Percentiles rank a stretch among this genome's conserved stretches.
Evolutionary conservation across 2,797 vertebrate species (phyloP).

Genomic region (Merluccius polli): DNA sequence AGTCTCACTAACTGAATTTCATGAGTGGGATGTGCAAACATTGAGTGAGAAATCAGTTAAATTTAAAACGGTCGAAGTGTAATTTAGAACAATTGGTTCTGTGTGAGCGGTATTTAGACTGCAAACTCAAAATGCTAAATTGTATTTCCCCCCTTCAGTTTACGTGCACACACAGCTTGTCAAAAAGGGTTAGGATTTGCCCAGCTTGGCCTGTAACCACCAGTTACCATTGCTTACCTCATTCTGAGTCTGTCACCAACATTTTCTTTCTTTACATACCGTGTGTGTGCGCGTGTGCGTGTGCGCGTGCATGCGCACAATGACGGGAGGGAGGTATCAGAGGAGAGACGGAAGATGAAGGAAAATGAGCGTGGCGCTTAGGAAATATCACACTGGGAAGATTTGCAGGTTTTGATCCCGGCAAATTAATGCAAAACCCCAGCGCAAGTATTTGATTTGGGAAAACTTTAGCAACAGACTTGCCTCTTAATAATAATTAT

Average conservation of each 20-base stretch:
- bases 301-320: constrained; percentile 37
- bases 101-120: constrained; percentile 68
- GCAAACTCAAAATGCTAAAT: constrained; percentile 69
- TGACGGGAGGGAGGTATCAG: constrained; percentile 61
- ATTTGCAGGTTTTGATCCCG: constrained; percentile 98
- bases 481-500: constrained; percentile 99
- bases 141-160: constrained; percentile 59
- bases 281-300: constrained; percentile 40
- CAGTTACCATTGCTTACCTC: constrained; percentile 67
- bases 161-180: constrained; percentile 66
- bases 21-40: constrained; percentile 73
- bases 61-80: constrained; percentile 71
- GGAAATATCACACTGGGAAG: constrained; percentile 98
- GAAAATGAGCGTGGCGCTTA: constrained; percentile 81
- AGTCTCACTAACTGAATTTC: constrained; percentile 72
- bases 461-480: constrained; percentile 99
- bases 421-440: constrained; percentile 99
- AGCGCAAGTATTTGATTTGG: constrained; percentile 99
- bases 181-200: constrained; percentile 65
- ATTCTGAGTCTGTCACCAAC: constrained; percentile 64
- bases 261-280: constrained; percentile 49
- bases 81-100: constrained; percentile 73
- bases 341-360: constrained; percentile 73
- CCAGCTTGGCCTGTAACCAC: constrained; percentile 54
- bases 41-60: constrained; percentile 71